Evolutionary conservation across 2,113 vertebrate genomes (phyloP), one percentile per base, ranked within the genome.

Genomic region (Hiodon tergisus): DNA sequence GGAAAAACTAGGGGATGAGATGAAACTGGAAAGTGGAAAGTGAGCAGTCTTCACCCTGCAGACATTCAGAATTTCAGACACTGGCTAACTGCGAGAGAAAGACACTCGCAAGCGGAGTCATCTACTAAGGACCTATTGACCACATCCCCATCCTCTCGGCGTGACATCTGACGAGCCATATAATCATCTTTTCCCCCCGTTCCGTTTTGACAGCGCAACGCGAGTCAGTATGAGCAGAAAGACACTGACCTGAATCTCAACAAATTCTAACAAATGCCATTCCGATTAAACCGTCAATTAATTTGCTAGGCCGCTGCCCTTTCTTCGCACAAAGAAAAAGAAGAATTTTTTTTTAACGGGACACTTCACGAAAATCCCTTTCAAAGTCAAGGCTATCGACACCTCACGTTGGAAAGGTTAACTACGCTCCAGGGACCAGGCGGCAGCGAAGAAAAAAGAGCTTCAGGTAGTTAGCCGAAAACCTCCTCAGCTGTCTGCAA

Each of bases 51-150:
- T 59, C 65, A 7, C 16, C 55, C 70, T 52, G 46, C 63, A 54
- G 67, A n/a, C 54, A 67, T 61, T 72, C 54, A 65, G 61, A 74
- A 69, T 59, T 31, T 47, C 50, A 66, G 31, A 17, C 72, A 74
- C 70, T 62, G 73, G 47, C 74, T 68, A 78, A 77, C 48, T 31
- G 77, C 5, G 72, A 77, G 67, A 66, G 57, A 47, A 67, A 2
- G 53, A 47, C 13, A n/a, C 57, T 31, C 76, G 74, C 69, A 51
- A 76, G 62, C 17, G 57, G 84, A 78, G 61, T 74, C 75, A 66
- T 63, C 78, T 78, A 78, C 78, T 81, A 81, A 78, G 80, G 81
- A 78, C 78, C 73, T 74, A 78, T 70, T 63, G 71, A 77, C 70
- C 75, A 71, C 55, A 67, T 76, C 51, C 8, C 65, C 63, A 71